These are phyloP conservation scores for Sebastes trivittatus DNA, from an alignment of 2,797 vertebrate genomes.

Conservation along the genomic window DNA sequence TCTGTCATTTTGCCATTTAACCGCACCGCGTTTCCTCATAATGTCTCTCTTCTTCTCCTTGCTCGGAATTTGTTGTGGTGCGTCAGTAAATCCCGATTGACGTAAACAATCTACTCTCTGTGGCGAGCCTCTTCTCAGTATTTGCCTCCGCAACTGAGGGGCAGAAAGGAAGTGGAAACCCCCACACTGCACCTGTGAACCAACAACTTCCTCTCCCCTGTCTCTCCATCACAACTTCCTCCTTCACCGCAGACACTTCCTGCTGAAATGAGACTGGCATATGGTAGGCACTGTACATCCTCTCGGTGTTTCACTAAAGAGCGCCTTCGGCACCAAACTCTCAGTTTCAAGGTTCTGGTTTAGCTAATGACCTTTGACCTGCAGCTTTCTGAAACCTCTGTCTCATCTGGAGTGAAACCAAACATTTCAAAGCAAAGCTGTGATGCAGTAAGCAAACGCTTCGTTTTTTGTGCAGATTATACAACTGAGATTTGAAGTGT, in stretches of 20 bases:
- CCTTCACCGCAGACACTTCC: conserved; percentile 34
- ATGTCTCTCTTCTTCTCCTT: neutral
- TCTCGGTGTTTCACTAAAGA: neutral
- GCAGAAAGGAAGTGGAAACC: conserved; percentile 49
- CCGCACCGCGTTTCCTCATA: neutral
- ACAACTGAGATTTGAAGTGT: neutral
- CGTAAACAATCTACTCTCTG: conserved; percentile 43
- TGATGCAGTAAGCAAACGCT: neutral
- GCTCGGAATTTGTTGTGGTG: conserved; percentile 11
- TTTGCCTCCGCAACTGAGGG: conserved; percentile 17
- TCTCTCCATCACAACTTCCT: conserved; percentile 14
- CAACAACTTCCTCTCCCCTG: conserved; percentile 39
- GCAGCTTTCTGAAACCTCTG: neutral
- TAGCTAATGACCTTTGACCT: neutral
- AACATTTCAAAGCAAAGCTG: neutral
- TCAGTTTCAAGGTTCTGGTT: neutral
- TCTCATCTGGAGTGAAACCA: conserved; percentile 17
- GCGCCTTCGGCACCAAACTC: neutral
- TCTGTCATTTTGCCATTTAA: neutral
- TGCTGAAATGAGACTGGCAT: conserved; percentile 13
- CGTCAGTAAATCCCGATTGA: conserved; percentile 2
- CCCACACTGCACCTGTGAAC: conserved; percentile 61
- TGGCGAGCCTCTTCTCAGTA: conserved; percentile 21
- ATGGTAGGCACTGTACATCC: neutral
- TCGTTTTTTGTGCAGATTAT: accelerated